Base-by-base conservation (phyloP, 2,888 invertebrate genomes). In the Pterostichus madidus region DNA sequence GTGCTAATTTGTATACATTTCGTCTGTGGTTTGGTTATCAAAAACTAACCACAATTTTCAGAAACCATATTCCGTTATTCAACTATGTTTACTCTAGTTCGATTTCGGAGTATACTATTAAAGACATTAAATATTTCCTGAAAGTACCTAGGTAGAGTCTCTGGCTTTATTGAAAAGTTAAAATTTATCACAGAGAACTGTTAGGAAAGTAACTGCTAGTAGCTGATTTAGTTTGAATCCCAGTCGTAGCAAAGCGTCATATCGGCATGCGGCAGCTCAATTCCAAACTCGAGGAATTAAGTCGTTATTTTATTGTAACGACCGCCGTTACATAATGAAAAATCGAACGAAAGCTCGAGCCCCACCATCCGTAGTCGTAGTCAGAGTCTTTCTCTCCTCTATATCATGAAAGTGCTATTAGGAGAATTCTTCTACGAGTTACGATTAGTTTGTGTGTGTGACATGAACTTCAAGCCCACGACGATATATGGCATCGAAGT, bases 251-350 rank as follows among this genome's bases (percentile, higher is more conserved):
- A n/a, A n/a, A 49, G n/a, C 49, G 13, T 32, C 64, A 64, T 64
- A 64, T 13, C 64, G 13, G 35, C 59, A 53, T 59, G 31, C 31
- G 24, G 24, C 59, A 64, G 32, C 64, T 32, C 32, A 64, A 64
- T 64, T 64, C 64, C 32, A n/a, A 59, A 35, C 49, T 49, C 10
- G 31, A 64, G 64, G 35, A 64, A 81, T 81, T 81, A 81, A 81
- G 75, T 75, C 81, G 59, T 81, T 73, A 80, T 49, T 81, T 81
- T 81, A 81, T 81, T 81, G 59, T 56, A 80, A 80, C 64, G 80
- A 75, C 17, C 71, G n/a, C 53, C 80, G 39, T 44, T 49, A 44
- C 75, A 68, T 81, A 81, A 81, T 81, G 75, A 81, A 81, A 81
- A 75, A 75, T 81, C 75, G 81, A 81, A 81, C 49, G 56, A 31